phyloP scores from a whole-genome alignment of 1,140 invertebrate species.

The Aleiodes sp. region DNA sequence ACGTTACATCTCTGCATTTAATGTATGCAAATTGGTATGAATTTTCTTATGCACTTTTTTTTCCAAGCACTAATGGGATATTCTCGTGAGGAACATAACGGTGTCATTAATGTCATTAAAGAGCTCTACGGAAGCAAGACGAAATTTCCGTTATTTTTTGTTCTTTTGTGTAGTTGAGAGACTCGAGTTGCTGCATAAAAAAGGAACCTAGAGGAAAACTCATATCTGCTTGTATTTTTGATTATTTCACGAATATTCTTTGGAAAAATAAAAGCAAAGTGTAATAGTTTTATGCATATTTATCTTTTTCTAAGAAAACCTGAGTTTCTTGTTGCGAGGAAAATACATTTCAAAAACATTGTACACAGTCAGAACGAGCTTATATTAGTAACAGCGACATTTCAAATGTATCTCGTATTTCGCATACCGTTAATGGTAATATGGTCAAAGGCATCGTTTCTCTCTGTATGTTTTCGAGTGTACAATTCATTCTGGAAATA shows the following conservation, averaged over 20 bases:
- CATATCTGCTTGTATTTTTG: neutral
- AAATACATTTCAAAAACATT: neutral
- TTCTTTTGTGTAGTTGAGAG: neutral
- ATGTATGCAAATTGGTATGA: neutral
- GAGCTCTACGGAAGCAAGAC: neutral
- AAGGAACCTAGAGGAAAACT: neutral
- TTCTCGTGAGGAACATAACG: neutral
- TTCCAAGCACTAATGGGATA: neutral
- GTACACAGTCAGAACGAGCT: neutral
- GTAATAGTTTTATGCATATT: too few relatives aligned
- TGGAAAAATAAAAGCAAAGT: too few relatives aligned
- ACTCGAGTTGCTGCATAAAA: neutral
- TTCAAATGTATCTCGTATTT: neutral
- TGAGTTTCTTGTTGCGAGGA: neutral
- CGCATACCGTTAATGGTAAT: slow-evolving; percentile 1
- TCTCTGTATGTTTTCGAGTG: neutral
- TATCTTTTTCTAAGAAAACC: neutral
- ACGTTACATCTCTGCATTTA: neutral
- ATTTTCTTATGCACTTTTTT: neutral
- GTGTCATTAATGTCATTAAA: neutral
- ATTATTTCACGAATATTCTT: too few relatives aligned
- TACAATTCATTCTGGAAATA: neutral
- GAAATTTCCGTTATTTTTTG: neutral
- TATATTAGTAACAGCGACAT: neutral
- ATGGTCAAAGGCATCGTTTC: slow-evolving; percentile 11